phyloP scores from a whole-genome alignment of 2,113 vertebrate species.

The Tupaia tana region DNA sequence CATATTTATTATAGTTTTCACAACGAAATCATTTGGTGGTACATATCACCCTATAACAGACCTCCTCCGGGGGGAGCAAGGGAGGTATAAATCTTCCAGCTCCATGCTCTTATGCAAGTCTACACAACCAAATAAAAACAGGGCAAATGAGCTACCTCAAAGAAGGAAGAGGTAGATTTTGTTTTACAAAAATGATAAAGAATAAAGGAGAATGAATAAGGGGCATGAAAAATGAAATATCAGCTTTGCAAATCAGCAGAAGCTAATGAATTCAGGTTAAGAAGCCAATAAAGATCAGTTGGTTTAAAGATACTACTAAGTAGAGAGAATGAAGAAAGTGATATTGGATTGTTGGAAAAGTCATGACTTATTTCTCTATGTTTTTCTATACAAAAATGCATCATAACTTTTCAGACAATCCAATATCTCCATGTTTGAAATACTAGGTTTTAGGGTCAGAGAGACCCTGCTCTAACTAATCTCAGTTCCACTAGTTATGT shows the following conservation, averaged over 20 bases:
- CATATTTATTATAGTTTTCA: conserved; percentile 40
- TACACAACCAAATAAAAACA: not conserved
- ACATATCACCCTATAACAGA: not conserved
- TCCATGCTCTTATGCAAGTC: not conserved
- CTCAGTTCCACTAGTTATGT: not conserved
- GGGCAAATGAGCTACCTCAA: not conserved
- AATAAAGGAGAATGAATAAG: not conserved
- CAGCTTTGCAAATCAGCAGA: not conserved
- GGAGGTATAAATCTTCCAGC: not conserved
- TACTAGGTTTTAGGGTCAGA: not conserved
- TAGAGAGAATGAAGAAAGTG: not conserved
- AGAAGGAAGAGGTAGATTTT: not conserved
- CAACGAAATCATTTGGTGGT: conserved; percentile 10
- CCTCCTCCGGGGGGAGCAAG: not conserved
- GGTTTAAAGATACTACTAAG: not conserved
- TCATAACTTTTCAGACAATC: no score
- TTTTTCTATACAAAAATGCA: no score
- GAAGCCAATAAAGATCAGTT: not conserved
- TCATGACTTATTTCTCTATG: no score
- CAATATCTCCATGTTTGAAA: not conserved
- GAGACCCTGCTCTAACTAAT: not conserved
- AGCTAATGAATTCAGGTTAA: not conserved
- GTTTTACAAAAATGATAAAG: conserved; percentile 30
- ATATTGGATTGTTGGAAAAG: not conserved
- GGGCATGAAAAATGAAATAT: not conserved